These are phyloP conservation scores for Orthosia incerta DNA, from an alignment of 2,888 invertebrate genomes.

Conservation along the genomic window DNA sequence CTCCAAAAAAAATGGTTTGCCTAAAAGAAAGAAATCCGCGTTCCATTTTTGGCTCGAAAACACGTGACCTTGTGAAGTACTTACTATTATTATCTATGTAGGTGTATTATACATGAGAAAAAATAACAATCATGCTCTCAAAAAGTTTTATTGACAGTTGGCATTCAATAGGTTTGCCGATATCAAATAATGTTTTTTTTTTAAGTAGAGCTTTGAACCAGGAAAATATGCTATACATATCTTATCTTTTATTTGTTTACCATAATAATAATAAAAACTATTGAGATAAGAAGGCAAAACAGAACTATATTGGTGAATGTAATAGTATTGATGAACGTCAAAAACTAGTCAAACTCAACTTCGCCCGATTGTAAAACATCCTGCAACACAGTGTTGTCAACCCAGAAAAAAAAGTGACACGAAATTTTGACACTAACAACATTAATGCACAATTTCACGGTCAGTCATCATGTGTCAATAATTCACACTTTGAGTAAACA, in stretches of 20 bases:
- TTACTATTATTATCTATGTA: constrained; percentile 10
- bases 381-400: constrained; percentile 19
- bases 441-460: constrained; percentile 63
- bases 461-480: constrained; percentile 66
- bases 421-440: constrained; percentile 35
- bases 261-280: background rate
- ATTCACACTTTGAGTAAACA: constrained; percentile 67
- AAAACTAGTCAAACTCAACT: constrained; percentile 12
- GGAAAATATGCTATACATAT: background rate
- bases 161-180: constrained; percentile 1
- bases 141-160: constrained; percentile 17
- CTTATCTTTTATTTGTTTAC: background rate
- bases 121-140: background rate
- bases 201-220: background rate
- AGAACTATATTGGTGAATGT: background rate
- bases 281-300: background rate
- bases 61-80: constrained; percentile 19
- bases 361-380: background rate
- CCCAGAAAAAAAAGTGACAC: constrained; percentile 6
- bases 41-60: constrained; percentile 8
- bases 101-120: constrained; percentile 1
- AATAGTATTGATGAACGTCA: background rate
- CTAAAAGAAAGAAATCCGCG: background rate
- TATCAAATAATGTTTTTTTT: constrained; percentile 12
- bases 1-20: background rate